Conservation (phyloP, 2,797 vertebrate genomes). For the Hydrophis major region DNA sequence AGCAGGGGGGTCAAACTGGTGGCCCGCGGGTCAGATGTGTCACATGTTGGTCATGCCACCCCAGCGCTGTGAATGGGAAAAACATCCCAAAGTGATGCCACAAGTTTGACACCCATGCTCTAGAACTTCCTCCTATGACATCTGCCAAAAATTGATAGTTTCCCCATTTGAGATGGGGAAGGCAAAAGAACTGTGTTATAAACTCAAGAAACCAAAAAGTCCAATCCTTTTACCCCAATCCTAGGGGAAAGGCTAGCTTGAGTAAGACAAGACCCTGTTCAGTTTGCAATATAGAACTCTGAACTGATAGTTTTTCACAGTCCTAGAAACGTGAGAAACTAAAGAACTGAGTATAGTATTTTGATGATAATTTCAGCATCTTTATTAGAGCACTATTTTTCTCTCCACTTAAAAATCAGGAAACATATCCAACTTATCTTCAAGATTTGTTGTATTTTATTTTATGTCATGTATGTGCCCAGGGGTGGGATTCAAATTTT, state of each 20-base stretch:
- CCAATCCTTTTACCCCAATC: background rate
- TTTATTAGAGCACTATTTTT: background rate
- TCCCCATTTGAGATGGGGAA: background rate
- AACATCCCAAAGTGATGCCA: rapidly evolving
- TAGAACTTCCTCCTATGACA: background rate
- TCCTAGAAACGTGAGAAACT: background rate
- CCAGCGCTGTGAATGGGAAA: too few relatives aligned
- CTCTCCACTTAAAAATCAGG: background rate
- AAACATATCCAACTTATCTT: background rate
- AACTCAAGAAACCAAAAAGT: background rate
- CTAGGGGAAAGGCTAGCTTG: background rate
- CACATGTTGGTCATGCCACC: too few relatives aligned
- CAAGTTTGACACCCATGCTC: too few relatives aligned
- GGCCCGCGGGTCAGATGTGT: too few relatives aligned
- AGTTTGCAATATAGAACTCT: background rate
- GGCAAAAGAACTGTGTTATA: background rate
- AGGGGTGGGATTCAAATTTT: too few relatives aligned
- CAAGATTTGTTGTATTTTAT: background rate
- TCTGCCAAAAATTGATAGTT: background rate
- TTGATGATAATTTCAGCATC: background rate
- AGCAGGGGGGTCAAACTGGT: background rate
- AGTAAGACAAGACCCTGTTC: background rate
- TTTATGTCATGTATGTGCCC: background rate
- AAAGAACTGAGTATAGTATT: background rate
- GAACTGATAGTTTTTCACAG: background rate